Evolutionary conservation across 2,113 vertebrate species (phyloP), one percentile per base, ranked within the genome.

Genomic region (Numenius arquata): DNA sequence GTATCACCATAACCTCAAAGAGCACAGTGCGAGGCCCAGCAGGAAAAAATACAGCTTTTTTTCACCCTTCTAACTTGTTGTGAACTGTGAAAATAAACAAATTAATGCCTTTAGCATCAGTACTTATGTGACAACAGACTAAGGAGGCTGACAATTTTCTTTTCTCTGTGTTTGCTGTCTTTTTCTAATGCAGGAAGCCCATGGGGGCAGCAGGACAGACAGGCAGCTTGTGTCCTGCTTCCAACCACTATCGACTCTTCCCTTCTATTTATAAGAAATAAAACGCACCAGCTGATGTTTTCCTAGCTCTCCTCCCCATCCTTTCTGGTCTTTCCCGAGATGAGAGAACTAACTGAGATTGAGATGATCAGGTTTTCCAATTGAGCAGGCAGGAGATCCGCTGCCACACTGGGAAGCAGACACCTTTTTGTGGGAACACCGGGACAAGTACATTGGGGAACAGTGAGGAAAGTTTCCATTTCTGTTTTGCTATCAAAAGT

Each of bases 1-100:
- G 3, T 40, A 89, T n/a, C 0, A 1, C 43, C 25, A 48, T 36
- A 56, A 2, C 23, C 30, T 73, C 3, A 0, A 76, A 86, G 47
- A 67, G 11, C 25, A 56, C 2, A 52, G 29, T 14, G 12, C 45
- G 32, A 85, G 13, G 34, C 34, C 45, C 29, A 73, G 59, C 73
- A 89, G 19, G 19, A 38, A 76, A 90, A 79, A 38, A 38, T 19
- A 38, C 34, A 66, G 56, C 25, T 75, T 68, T 11, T 74, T 80
- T 68, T 75, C 50, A n/a, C 12, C 34, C 12, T 68, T 68, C 30
- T 72, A 23, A 40, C 41, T 67, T 73, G 47, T 29, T 85, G 40
- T 36, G 52, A 92, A 73, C 48, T 52, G 59, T 67, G 27, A 89
- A 56, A 34, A 52, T 47, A 73, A 73, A 47, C 3, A 63, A 82